Evolutionary conservation across 2,113 vertebrate genomes (phyloP), one percentile per base, ranked within the genome.

Genomic region (Pseudorectes ferrugineus): DNA sequence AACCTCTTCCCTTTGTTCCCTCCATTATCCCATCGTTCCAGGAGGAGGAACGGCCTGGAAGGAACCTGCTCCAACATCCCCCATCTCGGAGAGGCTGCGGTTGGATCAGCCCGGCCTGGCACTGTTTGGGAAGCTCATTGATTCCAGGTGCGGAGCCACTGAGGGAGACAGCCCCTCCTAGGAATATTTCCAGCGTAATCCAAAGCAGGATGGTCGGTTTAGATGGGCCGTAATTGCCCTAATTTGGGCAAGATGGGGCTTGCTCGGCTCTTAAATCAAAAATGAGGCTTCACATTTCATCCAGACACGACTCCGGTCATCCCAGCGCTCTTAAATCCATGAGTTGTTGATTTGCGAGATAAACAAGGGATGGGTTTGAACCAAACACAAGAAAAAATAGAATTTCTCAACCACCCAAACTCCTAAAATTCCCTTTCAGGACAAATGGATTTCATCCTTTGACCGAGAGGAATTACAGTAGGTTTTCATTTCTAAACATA

Each of bases 241-340:
- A 79, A 88, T 90, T 93, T 67, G 87, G 95, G 63, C 88, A 96
- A 93, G 92, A 92, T 67, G 91, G 75, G 85, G 26, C 83, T 67
- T 5, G 59, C 36, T 55, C 22, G 10, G 49, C 43, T 65, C 25
- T 52, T 62, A 38, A 81, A 81, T 62, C 62, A 74, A 81, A 88
- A 75, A 19, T 2, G 45, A 78, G 61, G 84, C 57, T 94, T 59
- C 85, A 6, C 61, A 5, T 91, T 95, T 89, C 68, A 87, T 84
- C 59, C 73, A 74, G 75, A 59, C 72, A 8, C 8, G 36, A 20
- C 76, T 96, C 73, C 7, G 26, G 77, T 49, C 77, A 59, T 67
- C 84, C 48, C 23, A 63, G 55, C 0, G 61, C 89, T 24, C 73
- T 62, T 21, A 52, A 86, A 62, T 33, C 74, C 9, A 15, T 11